Base-by-base conservation (phyloP, 2,797 vertebrate species). In the Microhierax caerulescens region DNA sequence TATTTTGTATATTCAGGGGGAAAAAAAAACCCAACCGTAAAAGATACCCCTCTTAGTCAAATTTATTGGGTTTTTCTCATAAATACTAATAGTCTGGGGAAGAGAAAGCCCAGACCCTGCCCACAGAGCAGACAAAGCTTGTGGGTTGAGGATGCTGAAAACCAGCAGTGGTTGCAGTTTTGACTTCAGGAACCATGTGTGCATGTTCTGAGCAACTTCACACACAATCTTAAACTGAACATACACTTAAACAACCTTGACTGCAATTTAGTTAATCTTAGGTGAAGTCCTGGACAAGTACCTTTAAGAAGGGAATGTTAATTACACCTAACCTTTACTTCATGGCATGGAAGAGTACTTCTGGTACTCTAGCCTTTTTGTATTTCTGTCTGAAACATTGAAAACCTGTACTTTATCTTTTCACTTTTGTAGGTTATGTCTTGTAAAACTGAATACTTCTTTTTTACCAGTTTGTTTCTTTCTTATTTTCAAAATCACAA, bases 1-100 rank as follows among this genome's bases (percentile, higher is more conserved):
- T 96, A 39, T 27, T 95, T 37, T 88, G 10, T 79, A 56, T 53
- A 63, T 78, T 95, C 50, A 67, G 48, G 45, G 20, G 22, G 77
- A 83, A 17, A 34, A 86, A 81, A 70, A 37, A 9, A 7, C 41
- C 41, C 41, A 43, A 43, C 41, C 41, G 23, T 59, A 74, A 73
- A 36, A 63, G 18, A 75, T 41, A 7, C 27, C 7, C 21, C 22
- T 59, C 53, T 63, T 87, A 34, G 10, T 45, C 27, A 77, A 61
- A 59, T 86, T n/a, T 70, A 73, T 34, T 73, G 39, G 0, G 13
- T 64, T 93, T 76, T 91, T 50, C 18, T 73, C 20, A 34, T 87
- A 70, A 79, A 41, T 79, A 39, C 13, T 37, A 32, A 23, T 77
- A 9, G 8, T 24, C 8, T 65, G 20, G 13, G 57, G 47, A 84